Percentiles rank a stretch among this genome's conserved stretches.
These are phyloP conservation scores for Burhinus bistriatus DNA, from an alignment of 2,113 vertebrate genomes.

Conservation along the genomic window DNA sequence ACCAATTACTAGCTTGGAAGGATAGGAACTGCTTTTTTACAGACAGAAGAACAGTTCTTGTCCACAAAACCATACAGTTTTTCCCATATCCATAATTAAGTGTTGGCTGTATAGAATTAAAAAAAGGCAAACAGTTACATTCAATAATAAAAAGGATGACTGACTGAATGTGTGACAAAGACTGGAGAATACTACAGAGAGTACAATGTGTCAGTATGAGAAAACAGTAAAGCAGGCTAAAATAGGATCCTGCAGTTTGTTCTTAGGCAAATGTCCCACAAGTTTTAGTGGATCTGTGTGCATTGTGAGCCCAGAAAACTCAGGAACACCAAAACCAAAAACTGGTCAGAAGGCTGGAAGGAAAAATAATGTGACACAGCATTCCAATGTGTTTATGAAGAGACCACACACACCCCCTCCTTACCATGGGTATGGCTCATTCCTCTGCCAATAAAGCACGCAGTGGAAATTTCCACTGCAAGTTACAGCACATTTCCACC, in stretches of 20 bases:
- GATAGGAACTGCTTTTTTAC: not conserved
- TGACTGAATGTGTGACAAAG: not conserved
- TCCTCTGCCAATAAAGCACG: conserved; percentile 41
- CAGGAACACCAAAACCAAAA: not conserved
- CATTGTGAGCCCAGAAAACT: not conserved
- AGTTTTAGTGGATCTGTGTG: not conserved
- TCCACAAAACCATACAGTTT: not conserved
- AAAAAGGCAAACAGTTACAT: not conserved
- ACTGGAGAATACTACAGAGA: not conserved
- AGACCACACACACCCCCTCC: not conserved
- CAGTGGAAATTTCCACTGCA: conserved; percentile 76
- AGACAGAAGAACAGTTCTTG: not conserved
- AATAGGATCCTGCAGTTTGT: not conserved
- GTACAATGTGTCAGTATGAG: not conserved
- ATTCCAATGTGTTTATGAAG: conserved; percentile 51
- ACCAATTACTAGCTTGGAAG: not conserved
- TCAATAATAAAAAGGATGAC: not conserved
- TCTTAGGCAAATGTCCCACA: not conserved
- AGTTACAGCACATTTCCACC: conserved; percentile 50
- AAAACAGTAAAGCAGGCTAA: not conserved
- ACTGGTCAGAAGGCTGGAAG: not conserved
- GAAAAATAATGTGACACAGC: conserved; percentile 31
- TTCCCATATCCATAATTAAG: not conserved
- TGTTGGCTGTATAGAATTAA: not conserved
- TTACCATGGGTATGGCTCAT: conserved; percentile 5